phyloP scores from a whole-genome alignment of 2,797 vertebrate genomes.

The Rhinoraja longicauda region DNA sequence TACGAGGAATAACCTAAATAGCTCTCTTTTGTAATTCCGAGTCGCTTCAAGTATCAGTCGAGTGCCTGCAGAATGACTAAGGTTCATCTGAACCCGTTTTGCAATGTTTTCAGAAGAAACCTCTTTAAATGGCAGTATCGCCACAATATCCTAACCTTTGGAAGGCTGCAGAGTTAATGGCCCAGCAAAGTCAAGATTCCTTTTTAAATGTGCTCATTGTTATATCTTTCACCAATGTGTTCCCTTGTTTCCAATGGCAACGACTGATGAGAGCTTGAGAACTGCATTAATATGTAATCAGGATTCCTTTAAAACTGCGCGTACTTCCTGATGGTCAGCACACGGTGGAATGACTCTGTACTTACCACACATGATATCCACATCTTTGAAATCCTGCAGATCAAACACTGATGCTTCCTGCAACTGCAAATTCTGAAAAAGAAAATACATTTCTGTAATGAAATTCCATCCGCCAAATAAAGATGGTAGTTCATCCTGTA shows the following conservation, averaged over 20 bases:
- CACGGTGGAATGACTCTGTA: slow-evolving; percentile 4
- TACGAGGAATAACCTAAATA: not conserved
- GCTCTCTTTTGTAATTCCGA: not conserved
- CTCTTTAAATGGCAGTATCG: not conserved
- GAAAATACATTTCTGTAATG: too few species aligned
- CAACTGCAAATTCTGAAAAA: slow-evolving; percentile 49
- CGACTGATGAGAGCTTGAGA: not conserved
- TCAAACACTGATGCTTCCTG: slow-evolving; percentile 54
- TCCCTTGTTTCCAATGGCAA: not conserved
- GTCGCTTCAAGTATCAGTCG: not conserved
- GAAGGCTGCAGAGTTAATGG: not conserved
- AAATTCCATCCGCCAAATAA: not conserved
- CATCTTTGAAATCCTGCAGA: slow-evolving; percentile 70
- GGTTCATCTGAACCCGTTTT: not conserved
- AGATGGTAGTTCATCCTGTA: not conserved
- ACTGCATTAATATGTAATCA: not conserved
- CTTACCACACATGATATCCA: slow-evolving; percentile 71
- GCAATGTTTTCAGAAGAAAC: not conserved
- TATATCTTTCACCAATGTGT: slow-evolving; percentile 1
- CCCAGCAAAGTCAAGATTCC: not conserved
- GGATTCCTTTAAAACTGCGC: not conserved
- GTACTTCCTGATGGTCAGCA: not conserved
- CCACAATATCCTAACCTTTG: not conserved
- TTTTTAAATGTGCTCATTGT: not conserved
- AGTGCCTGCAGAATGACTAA: not conserved